Base-by-base conservation (phyloP, 2,797 vertebrate species). In the Xenops minutus region DNA sequence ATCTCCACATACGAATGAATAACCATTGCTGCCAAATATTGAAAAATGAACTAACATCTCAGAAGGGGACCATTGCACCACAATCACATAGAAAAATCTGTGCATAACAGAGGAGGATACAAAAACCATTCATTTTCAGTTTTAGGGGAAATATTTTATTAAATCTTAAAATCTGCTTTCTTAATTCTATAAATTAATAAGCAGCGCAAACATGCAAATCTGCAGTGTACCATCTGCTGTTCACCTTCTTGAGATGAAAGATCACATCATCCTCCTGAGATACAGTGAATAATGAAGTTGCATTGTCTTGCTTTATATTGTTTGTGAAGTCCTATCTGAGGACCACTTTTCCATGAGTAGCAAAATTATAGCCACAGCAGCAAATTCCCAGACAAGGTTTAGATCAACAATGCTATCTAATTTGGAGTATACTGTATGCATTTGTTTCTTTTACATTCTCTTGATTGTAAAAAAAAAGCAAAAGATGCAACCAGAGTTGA, bases 181-280 rank as follows among this genome's bases (percentile, higher is more conserved):
- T 88, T 85, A 69, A 69, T 90, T 88, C 82, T 61, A 48, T 69
- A 77, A 90, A 88, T 51, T 85, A 85, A 61, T 88, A 90, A 87
- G 37, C 43, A 46, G 23, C 69, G 44, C 37, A 93, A 84, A 81
- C 51, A 87, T 61, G 71, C 61, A 92, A 85, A 92, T 87, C 79
- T 85, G 89, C 66, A 88, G 51, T 4, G 9, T 84, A 89, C 89
- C 89, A 85, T 92, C 92, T 92, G 86, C 71, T 77, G 27, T 51
- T 84, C 24, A 0, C 29, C 76, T 93, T 68, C 87, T 68, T 81
- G 41, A 64, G 71, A 41, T 5, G 55, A 69, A 84, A 34, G 61
- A 80, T 80, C 80, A 73, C 56, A 27, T 51, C 59, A 68, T 58
- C 30, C 82, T 64, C 69, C 69, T 68, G 85, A 93, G 69, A 92